These are phyloP conservation scores for Clarias pachynema DNA, from an alignment of 2,797 vertebrate genomes.

Conservation along the genomic window DNA sequence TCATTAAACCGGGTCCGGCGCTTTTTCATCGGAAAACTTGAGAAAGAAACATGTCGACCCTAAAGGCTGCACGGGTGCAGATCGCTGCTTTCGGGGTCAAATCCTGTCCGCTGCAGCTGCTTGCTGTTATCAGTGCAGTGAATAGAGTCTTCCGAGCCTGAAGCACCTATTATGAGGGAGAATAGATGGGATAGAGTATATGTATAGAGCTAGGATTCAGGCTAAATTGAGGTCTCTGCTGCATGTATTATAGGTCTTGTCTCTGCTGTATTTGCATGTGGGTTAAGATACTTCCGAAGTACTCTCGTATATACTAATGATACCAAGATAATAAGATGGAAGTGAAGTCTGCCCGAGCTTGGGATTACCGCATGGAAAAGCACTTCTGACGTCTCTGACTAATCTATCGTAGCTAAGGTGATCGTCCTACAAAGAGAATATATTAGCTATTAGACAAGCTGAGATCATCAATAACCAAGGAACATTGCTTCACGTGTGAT, in stretches of 20 bases:
- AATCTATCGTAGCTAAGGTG: conserved; percentile 27
- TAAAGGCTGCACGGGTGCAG: conserved; percentile 37
- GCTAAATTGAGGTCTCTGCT: conserved; percentile 9
- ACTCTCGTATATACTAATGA: conserved; percentile 16
- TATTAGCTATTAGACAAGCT: conserved; percentile 40
- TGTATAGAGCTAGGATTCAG: conserved; percentile 27
- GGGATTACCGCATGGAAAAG: background rate
- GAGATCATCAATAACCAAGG: conserved; percentile 47
- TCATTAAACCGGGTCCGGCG: conserved; percentile 37
- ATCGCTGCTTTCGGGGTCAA: conserved; percentile 35
- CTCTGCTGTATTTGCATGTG: conserved; percentile 4
- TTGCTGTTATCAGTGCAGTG: conserved; percentile 29
- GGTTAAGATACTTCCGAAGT: background rate
- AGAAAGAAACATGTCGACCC: conserved; percentile 32
- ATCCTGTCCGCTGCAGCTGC: conserved; percentile 1
- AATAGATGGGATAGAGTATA: conserved; percentile 12
- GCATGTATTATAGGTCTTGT: conserved; percentile 6
- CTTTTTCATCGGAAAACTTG: conserved; percentile 44
- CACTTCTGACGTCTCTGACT: background rate
- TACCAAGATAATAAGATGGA: background rate
- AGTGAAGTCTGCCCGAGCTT: conserved; percentile 1
- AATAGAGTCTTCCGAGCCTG: conserved; percentile 31
- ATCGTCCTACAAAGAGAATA: conserved; percentile 8
- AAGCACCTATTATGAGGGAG: conserved; percentile 15
- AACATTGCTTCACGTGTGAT: conserved; percentile 51